phyloP scores from a whole-genome alignment of 92 coral and sea anemone genomes.

The Ricordea florida region DNA sequence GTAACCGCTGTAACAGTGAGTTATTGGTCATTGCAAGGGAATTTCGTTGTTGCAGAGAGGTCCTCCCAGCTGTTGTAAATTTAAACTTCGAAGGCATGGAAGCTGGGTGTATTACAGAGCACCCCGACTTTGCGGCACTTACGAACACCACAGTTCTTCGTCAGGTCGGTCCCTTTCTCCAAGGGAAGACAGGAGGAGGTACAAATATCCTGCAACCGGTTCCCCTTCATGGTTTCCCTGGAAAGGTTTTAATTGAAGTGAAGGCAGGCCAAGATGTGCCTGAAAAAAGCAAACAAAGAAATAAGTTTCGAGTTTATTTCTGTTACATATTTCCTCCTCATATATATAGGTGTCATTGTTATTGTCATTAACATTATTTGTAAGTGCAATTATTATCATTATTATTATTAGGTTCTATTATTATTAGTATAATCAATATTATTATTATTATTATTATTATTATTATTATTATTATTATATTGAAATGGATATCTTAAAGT shows the following conservation, averaged over 20 bases:
- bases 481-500: too few species aligned
- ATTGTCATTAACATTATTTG: too few species aligned
- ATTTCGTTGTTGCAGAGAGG: constrained; percentile 43
- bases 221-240: not conserved
- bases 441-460: too few species aligned
- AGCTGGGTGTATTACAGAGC: constrained; percentile 10
- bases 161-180: constrained; percentile 28
- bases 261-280: not conserved
- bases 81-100: not conserved
- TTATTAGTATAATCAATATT: too few species aligned
- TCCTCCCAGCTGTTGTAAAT: not conserved
- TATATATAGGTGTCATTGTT: too few species aligned
- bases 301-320: too few species aligned
- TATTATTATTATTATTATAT: too few species aligned
- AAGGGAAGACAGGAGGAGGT: constrained; percentile 12
- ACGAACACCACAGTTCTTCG: constrained; percentile 29
- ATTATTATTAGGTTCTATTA: too few species aligned
- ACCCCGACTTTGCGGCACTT: constrained; percentile 27
- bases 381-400: too few species aligned
- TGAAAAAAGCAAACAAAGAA: not conserved
- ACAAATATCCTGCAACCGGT: constrained; percentile 20
- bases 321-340: too few species aligned
- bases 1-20: constrained; percentile 10
- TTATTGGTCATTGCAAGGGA: constrained; percentile 12
- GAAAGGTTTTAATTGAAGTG: not conserved